phyloP scores from a whole-genome alignment of 23 tunicate species.

The Clavelina lepadiformis region DNA sequence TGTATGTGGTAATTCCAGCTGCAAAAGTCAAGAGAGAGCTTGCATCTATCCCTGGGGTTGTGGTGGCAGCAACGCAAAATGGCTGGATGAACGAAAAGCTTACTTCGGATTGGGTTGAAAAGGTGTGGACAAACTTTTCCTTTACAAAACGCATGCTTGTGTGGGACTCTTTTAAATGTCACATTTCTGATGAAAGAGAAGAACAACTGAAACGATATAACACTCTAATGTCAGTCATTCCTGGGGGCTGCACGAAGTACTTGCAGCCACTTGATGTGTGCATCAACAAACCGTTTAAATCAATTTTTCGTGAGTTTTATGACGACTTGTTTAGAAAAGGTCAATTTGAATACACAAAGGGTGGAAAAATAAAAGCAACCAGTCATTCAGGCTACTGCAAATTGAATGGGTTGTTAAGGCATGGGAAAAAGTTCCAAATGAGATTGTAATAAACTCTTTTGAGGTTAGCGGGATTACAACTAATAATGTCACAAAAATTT shows the following conservation, averaged over 20 bases:
- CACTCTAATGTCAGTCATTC: slow-evolving; percentile 34
- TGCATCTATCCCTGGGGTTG: slow-evolving; percentile 21
- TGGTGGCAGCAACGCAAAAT: slow-evolving; percentile 16
- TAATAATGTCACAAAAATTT: slow-evolving; percentile 8
- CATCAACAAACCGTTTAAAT: slow-evolving; percentile 40
- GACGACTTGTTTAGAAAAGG: slow-evolving; percentile 29
- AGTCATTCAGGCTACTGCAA: no score
- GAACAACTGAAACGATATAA: slow-evolving; percentile 28
- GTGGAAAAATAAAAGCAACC: no score
- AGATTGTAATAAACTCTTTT: slow-evolving; percentile 2
- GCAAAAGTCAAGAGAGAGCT: slow-evolving; percentile 13
- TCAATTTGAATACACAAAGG: no score
- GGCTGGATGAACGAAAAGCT: slow-evolving; percentile 7
- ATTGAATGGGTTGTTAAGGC: slow-evolving; percentile 34
- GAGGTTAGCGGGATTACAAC: no score
- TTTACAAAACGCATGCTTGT: slow-evolving; percentile 33
- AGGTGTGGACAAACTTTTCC: slow-evolving; percentile 16
- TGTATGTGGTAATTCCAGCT: slow-evolving; percentile 3
- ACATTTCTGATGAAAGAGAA: slow-evolving; percentile 19
- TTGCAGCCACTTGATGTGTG: slow-evolving; percentile 48
- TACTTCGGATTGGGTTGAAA: slow-evolving; percentile 22
- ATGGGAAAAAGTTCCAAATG: slow-evolving; percentile 25
- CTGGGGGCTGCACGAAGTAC: slow-evolving; percentile 44
- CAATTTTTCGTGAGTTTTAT: slow-evolving; percentile 12
- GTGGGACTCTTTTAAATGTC: slow-evolving; percentile 19